These are phyloP conservation scores for Lamellibrachia columna DNA, from an alignment of 2,888 invertebrate genomes.

Conservation along the genomic window DNA sequence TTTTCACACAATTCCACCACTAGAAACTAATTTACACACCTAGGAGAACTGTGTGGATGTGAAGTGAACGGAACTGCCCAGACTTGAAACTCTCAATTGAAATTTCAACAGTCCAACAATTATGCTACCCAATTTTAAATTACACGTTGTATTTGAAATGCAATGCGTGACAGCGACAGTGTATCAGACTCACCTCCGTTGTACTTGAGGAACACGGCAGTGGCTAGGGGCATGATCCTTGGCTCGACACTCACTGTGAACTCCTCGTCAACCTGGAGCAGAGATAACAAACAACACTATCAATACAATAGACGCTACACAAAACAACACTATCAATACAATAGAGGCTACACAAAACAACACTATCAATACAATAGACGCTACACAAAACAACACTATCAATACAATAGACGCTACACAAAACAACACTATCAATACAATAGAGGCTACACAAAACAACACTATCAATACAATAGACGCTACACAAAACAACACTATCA, in stretches of 20 bases:
- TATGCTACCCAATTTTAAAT: too few species aligned
- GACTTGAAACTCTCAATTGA: too few species aligned
- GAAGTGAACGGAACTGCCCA: neutral
- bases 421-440: neutral
- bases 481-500: neutral
- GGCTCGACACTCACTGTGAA: conserved; percentile 74
- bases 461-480: too few species aligned
- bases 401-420: too few species aligned
- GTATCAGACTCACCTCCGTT: conserved; percentile 63
- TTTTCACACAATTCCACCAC: too few species aligned
- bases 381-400: neutral
- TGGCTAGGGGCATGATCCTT: conserved; percentile 74
- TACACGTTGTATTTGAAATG: neutral
- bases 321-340: neutral
- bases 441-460: too few species aligned
- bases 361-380: too few species aligned
- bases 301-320: too few species aligned
- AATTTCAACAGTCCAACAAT: too few species aligned
- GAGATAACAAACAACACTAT: neutral
- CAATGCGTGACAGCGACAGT: neutral
- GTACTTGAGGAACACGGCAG: conserved; percentile 77
- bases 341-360: too few species aligned
- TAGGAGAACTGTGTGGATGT: neutral
- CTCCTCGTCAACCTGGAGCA: conserved; percentile 71
- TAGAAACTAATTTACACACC: too few species aligned